phyloP scores from a whole-genome alignment of 2,888 invertebrate species.

The Lasioglossum lativentre region DNA sequence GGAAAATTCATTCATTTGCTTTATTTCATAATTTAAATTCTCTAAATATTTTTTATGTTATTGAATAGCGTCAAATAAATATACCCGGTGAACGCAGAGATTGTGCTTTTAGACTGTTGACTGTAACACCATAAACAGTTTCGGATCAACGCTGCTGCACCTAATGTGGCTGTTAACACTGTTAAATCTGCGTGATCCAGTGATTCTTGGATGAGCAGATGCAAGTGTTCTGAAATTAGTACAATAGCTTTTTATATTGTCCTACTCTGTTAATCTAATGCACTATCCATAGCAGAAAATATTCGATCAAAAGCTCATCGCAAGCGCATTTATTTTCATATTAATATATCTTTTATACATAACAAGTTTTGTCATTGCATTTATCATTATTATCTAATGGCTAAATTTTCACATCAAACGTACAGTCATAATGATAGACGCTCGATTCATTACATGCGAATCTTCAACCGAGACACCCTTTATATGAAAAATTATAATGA shows the following conservation, averaged over 20 bases:
- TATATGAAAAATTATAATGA: no score
- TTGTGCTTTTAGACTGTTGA: conserved; percentile 86
- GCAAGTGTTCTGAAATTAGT: conserved; percentile 89
- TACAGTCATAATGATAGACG: no score
- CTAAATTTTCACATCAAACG: no score
- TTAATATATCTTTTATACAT: no score
- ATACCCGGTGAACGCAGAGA: conserved; percentile 75
- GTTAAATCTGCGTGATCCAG: conserved; percentile 93
- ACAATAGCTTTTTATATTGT: not conserved
- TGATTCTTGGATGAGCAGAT: conserved; percentile 92
- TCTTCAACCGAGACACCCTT: no score
- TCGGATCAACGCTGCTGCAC: conserved; percentile 91
- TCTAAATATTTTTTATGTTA: not conserved
- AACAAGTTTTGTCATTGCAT: no score
- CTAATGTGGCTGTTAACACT: conserved; percentile 92
- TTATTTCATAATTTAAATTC: not conserved
- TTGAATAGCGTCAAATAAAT: not conserved
- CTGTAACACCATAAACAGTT: conserved; percentile 92
- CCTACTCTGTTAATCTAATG: not conserved
- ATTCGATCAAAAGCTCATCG: no score
- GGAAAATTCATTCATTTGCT: not conserved
- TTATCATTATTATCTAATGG: no score
- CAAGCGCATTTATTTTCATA: no score
- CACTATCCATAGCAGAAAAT: not conserved
- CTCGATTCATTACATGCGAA: no score